A percentile compares a stretch with the other conserved stretches of the same genome.
Evolutionary conservation across 2,888 invertebrate genomes (phyloP).

Genomic region (Heliconius sara): DNA sequence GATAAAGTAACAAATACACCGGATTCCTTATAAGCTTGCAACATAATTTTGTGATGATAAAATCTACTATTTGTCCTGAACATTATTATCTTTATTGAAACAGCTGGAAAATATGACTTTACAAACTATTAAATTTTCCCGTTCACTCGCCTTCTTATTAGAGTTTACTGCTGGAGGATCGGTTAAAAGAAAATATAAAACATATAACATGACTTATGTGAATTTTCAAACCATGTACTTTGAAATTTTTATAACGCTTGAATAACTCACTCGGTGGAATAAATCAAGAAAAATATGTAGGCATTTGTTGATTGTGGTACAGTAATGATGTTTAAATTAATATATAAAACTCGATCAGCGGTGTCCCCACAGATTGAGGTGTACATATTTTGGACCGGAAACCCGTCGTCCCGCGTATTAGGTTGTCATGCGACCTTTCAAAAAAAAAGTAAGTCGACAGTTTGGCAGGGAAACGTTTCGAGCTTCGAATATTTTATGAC

Average conservation of each 20-base stretch:
- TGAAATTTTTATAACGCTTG: background rate
- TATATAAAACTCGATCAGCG: constrained; percentile 41
- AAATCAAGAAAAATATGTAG: background rate
- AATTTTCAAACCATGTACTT: background rate
- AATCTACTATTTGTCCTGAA: constrained; percentile 26
- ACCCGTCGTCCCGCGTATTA: constrained; percentile 40
- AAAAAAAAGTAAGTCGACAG: constrained; percentile 45
- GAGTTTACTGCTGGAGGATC: constrained; percentile 64
- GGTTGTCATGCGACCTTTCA: constrained; percentile 43
- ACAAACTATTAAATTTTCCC: constrained; percentile 51
- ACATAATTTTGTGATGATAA: constrained; percentile 26
- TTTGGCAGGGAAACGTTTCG: constrained; percentile 42
- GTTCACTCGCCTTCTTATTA: constrained; percentile 66
- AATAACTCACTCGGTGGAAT: background rate
- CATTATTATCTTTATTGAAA: constrained; percentile 39
- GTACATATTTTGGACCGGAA: constrained; percentile 37
- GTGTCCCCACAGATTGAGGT: constrained; percentile 33
- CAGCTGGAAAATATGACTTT: constrained; percentile 46
- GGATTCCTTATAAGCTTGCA: constrained; percentile 27
- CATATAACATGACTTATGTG: background rate
- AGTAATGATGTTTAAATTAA: constrained; percentile 35
- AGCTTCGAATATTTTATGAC: constrained; percentile 46
- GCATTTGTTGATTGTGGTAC: constrained; percentile 19
- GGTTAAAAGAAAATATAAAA: constrained; percentile 57
- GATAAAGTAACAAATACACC: constrained; percentile 21